Evolutionary conservation across 2,113 vertebrate genomes (phyloP).

Genomic region (Vireo altiloquus): DNA sequence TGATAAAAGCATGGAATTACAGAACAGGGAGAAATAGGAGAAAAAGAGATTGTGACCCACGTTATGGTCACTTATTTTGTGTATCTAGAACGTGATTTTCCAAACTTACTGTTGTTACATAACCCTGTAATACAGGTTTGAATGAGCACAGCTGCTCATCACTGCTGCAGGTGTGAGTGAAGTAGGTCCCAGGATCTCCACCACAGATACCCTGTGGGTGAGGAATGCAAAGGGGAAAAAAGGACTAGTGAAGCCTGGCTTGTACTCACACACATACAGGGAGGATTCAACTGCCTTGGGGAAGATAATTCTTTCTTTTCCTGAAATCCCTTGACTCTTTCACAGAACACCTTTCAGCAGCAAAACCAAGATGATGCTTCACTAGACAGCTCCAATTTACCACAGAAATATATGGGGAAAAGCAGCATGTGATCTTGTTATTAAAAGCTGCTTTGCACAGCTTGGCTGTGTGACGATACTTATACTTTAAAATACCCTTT

Average conservation of each 20-base stretch:
- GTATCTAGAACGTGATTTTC: background rate
- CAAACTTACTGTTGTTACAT: background rate
- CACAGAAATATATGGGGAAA: background rate
- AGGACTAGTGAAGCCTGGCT: background rate
- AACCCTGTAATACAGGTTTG: background rate
- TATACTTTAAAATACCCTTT: background rate
- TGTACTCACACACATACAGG: background rate
- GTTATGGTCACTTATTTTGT: background rate
- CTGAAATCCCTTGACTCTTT: background rate
- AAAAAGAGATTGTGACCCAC: background rate
- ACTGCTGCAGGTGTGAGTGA: background rate
- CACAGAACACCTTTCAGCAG: background rate
- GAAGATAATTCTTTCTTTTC: background rate
- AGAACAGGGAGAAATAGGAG: background rate
- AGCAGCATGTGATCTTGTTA: background rate
- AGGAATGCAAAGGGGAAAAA: background rate
- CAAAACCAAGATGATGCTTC: background rate
- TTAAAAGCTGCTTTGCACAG: background rate
- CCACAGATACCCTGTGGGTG: background rate
- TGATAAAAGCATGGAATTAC: background rate
- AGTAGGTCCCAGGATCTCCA: background rate
- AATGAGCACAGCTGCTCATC: background rate
- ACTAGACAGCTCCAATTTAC: background rate
- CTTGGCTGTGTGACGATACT: background rate
- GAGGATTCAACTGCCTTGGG: background rate